phyloP scores from a whole-genome alignment of 2,888 invertebrate genomes.

The Tiliacea aurago region DNA sequence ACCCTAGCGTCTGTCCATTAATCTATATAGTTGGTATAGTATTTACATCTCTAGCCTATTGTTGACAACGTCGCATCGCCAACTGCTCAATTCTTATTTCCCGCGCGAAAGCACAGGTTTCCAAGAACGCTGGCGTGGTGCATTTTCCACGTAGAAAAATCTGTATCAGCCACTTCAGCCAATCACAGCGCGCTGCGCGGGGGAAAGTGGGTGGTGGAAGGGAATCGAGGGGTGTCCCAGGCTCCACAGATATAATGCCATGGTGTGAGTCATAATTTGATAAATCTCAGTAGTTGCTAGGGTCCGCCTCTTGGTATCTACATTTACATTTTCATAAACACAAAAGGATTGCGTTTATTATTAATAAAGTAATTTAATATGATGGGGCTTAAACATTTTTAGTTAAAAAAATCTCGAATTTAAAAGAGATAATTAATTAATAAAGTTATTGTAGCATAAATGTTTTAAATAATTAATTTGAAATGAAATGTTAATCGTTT shows the following conservation, averaged over 20 bases:
- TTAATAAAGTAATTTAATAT: neutral
- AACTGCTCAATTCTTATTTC: conserved; percentile 9
- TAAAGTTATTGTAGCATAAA: no score
- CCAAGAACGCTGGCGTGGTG: conserved; percentile 4
- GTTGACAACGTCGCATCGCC: neutral
- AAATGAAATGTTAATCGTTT: no score
- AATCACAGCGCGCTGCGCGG: conserved; percentile 45
- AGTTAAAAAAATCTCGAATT: no score
- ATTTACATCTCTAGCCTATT: neutral
- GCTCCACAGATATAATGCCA: conserved; percentile 26
- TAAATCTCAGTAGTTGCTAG: conserved; percentile 47
- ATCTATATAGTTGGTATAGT: neutral
- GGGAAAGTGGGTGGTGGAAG: conserved; percentile 43
- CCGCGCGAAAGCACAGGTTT: conserved; percentile 5
- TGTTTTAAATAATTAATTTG: no score
- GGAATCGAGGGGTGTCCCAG: conserved; percentile 24
- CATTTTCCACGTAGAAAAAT: conserved; percentile 30
- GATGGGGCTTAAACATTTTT: no score
- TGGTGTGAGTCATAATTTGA: conserved; percentile 53
- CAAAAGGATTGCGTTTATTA: neutral
- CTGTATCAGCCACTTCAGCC: conserved; percentile 33
- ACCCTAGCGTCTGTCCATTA: neutral
- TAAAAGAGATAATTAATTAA: no score
- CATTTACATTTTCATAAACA: conserved; percentile 2
- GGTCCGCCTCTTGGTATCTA: conserved; percentile 15